Conservation (phyloP, 2,888 invertebrate genomes). For the Pecten maximus region DNA sequence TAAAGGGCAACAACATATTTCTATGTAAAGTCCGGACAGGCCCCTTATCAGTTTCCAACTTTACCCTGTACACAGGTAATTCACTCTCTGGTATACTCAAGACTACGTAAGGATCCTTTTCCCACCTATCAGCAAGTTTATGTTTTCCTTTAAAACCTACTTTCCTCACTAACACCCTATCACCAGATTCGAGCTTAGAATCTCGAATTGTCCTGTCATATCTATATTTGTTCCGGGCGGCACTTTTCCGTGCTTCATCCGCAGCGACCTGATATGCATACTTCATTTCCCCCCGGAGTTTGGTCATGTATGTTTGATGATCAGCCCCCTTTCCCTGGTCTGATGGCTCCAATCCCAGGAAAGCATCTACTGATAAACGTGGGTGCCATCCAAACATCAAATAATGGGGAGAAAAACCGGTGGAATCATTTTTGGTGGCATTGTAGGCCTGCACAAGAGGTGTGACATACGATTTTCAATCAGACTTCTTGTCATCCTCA, state of each 20-base stretch:
- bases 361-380: too few species aligned
- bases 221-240: neutral
- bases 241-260: neutral
- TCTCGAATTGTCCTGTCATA: neutral
- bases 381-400: slow-evolving; percentile 55
- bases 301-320: too few species aligned
- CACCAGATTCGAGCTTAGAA: neutral
- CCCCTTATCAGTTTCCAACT: neutral
- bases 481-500: slow-evolving; percentile 45
- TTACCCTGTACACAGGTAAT: neutral
- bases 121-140: slow-evolving; percentile 17
- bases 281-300: too few species aligned
- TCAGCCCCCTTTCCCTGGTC: too few species aligned
- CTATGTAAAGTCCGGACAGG: neutral
- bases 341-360: too few species aligned
- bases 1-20: neutral
- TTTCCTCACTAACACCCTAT: neutral
- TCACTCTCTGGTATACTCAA: neutral
- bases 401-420: slow-evolving; percentile 48
- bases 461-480: slow-evolving; percentile 45
- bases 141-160: neutral
- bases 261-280: too few species aligned
- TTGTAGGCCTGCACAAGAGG: slow-evolving; percentile 53
- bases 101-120: slow-evolving; percentile 26
- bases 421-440: slow-evolving; percentile 49